Evolutionary conservation across 2,888 invertebrate genomes (phyloP).

Genomic region (Drosophila paracracens): DNA sequence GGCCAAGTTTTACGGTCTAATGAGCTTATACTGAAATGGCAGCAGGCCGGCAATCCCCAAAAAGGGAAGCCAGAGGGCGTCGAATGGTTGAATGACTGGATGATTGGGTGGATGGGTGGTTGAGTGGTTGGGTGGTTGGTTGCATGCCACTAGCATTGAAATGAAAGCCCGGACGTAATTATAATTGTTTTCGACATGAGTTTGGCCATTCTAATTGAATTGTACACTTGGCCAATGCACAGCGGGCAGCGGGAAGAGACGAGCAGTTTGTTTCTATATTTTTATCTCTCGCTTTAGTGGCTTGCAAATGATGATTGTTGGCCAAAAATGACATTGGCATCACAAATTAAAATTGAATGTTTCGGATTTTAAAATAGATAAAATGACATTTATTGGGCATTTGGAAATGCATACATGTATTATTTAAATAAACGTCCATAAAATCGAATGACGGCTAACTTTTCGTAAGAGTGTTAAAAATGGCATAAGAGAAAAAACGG

Average conservation of each 20-base stretch:
- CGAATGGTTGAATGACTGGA: no score
- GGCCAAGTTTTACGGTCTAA: slow-evolving; percentile 70
- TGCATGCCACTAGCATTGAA: slow-evolving; percentile 17
- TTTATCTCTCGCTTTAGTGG: neutral
- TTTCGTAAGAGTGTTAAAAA: neutral
- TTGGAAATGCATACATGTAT: neutral
- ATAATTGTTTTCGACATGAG: slow-evolving; percentile 73
- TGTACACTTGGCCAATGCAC: slow-evolving; percentile 21
- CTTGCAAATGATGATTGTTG: slow-evolving; percentile 24
- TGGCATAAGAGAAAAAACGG: neutral
- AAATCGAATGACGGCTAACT: neutral
- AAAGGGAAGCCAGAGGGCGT: neutral
- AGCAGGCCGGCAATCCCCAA: slow-evolving; percentile 18
- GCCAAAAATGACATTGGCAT: slow-evolving; percentile 4
- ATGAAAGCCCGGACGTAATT: slow-evolving; percentile 65
- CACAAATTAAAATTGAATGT: neutral
- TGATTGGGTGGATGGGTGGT: neutral
- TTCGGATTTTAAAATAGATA: neutral
- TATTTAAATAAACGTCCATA: neutral
- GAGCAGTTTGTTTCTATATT: neutral
- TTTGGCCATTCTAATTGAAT: slow-evolving; percentile 76
- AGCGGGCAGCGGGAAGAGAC: slow-evolving; percentile 1
- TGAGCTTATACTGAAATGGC: slow-evolving; percentile 62
- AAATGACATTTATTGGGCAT: neutral
- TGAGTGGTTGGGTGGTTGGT: neutral